Base-by-base conservation (phyloP, 1,140 invertebrate genomes). In the Pseudomyrmex sp. region DNA sequence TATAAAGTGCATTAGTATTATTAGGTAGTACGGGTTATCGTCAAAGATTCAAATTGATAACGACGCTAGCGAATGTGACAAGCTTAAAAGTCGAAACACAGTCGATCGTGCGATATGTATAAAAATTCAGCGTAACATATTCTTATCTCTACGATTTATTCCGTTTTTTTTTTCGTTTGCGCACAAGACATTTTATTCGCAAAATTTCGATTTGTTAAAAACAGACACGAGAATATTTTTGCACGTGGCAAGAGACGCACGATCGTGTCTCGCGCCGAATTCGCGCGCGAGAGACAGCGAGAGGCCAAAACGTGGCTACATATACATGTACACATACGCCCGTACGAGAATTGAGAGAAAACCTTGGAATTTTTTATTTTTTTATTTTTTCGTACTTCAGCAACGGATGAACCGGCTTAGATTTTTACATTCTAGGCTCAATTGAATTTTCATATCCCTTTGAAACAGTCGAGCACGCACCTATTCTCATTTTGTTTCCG, bases 1-100 rank as follows among this genome's bases (percentile, higher is more conserved):
- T 80, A 70, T 70, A 80, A 80, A 80, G 44, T 72, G 56, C 46
- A 80, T 80, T 72, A 80, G 7, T 35, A 35, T 35, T 35, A 35
- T 35, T 35, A 35, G 35, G 54, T 12, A 26, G 13, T 63, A 63
- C 46, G 46, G 26, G n/a, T 75, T 26, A 35, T 61, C n/a, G 54
- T 18, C 58, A 70, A 80, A 72, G 66, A 58, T 20, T 72, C 66
- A 35, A 72, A 50, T 80, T 58, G 54, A 72, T 58, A 72, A 70
- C 66, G 50, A 23, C 50, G 50, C 35, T 80, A 80, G 44, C n/a
- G 72, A n/a, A 80, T 46, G n/a, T 80, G 44, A 70, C 46, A 61
- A 56, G 54, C 65, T 35, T 7, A 50, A 59, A 7, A 61, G 46
- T 80, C 50, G 35, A 46, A 59, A 79, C 13, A 18, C n/a, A 56